A percentile compares a stretch with the other conserved stretches of the same genome.
Evolutionary conservation across 2,113 vertebrate genomes (phyloP).

Genomic region (Carollia perspicillata): DNA sequence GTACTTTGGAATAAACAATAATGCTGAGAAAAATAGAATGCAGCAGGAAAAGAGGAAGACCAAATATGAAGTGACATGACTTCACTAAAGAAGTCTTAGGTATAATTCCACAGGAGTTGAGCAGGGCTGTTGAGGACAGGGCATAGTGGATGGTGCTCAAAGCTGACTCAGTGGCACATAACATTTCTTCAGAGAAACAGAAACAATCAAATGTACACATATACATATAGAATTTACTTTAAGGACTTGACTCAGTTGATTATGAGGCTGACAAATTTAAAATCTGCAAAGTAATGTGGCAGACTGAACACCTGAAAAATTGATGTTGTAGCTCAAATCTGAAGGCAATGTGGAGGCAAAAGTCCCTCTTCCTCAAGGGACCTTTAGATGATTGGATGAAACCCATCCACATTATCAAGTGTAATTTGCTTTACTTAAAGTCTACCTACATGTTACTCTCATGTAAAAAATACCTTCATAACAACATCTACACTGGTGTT

Average conservation of each 20-base stretch:
- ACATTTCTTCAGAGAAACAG: not conserved
- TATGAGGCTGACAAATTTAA: not conserved
- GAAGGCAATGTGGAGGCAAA: not conserved
- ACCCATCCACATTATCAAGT: not conserved
- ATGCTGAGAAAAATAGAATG: not conserved
- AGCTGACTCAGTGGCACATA: not conserved
- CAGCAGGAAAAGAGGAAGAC: not conserved
- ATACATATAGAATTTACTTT: not conserved
- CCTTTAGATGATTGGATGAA: not conserved
- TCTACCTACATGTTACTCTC: not conserved
- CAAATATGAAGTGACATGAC: not conserved
- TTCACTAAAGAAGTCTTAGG: not conserved
- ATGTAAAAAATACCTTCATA: not conserved
- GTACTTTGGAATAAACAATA: not conserved
- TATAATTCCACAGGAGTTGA: not conserved
- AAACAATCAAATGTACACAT: not conserved
- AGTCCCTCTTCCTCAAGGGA: not conserved
- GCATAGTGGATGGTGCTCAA: not conserved
- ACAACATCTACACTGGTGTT: not conserved
- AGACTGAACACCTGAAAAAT: not conserved
- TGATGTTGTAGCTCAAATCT: not conserved
- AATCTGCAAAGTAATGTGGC: not conserved
- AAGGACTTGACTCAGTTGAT: not conserved
- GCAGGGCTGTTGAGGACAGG: not conserved
- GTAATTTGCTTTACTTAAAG: not conserved